phyloP scores from a whole-genome alignment of 2,797 vertebrate species.

The Microhierax caerulescens region DNA sequence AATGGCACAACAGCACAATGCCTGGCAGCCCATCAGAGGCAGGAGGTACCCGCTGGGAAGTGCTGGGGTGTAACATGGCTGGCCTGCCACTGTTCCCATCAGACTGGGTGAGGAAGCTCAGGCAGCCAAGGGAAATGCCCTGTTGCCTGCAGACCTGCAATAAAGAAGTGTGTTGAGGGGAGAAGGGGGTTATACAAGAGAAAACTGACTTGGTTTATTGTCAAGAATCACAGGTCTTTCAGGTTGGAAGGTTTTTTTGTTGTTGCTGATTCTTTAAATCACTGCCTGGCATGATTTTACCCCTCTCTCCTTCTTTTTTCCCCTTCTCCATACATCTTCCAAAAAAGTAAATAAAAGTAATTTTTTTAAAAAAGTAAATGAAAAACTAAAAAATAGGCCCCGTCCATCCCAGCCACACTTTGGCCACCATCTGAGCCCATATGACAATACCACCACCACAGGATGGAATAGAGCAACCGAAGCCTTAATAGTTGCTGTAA shows the following conservation, averaged over 20 bases:
- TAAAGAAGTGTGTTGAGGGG: not conserved
- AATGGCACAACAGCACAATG: accelerated
- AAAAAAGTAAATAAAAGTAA: not conserved
- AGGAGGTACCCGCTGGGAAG: not conserved
- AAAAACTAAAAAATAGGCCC: not conserved
- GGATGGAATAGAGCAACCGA: not conserved
- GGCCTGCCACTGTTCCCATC: not conserved
- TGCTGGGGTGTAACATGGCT: too few species aligned
- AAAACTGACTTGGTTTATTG: not conserved
- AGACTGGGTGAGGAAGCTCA: not conserved
- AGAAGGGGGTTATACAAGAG: not conserved
- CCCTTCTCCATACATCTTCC: not conserved
- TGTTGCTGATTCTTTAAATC: not conserved
- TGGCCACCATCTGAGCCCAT: not conserved
- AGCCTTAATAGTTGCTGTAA: not conserved
- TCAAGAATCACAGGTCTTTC: not conserved
- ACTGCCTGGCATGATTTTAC: not conserved
- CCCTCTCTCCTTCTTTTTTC: not conserved
- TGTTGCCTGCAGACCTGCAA: not conserved
- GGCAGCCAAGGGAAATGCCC: not conserved
- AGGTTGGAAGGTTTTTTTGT: not conserved
- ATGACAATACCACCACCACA: not conserved
- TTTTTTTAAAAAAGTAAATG: too few species aligned
- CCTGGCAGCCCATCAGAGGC: not conserved
- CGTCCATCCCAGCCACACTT: not conserved